A percentile compares a stretch with the other conserved stretches of the same genome.
Conservation (phyloP, 2,113 vertebrate species). For the Seriola aureovittata region DNA sequence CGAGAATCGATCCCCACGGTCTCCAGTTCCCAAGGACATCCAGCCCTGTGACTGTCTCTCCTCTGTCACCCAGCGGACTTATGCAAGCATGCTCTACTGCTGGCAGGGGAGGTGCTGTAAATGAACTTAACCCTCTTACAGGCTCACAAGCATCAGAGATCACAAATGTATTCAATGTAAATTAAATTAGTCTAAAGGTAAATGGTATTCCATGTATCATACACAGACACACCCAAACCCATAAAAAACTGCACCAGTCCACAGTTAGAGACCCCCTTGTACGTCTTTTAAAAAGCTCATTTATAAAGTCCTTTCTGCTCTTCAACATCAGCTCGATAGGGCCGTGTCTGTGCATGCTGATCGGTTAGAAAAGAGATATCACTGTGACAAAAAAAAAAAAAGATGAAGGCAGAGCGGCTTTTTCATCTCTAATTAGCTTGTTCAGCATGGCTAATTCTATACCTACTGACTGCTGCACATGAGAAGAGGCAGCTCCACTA, state of each 20-base stretch:
- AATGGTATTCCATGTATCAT: neutral
- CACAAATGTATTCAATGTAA: neutral
- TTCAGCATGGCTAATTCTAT: conserved; percentile 31
- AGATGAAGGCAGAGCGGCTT: neutral
- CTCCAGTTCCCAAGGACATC: conserved; percentile 66
- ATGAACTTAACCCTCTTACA: conserved; percentile 10
- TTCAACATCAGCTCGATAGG: neutral
- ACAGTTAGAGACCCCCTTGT: neutral
- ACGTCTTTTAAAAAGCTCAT: neutral
- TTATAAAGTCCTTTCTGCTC: conserved; percentile 1
- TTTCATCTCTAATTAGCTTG: conserved; percentile 43
- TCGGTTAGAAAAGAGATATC: neutral
- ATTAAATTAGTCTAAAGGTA: neutral
- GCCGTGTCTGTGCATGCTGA: too few species aligned
- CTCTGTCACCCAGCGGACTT: conserved; percentile 28
- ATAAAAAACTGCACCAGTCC: neutral
- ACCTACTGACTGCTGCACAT: conserved; percentile 26
- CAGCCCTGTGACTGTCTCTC: conserved; percentile 28
- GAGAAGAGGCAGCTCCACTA: conserved; percentile 17
- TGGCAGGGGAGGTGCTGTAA: neutral
- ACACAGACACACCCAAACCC: neutral
- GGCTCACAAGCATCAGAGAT: neutral
- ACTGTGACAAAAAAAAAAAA: neutral
- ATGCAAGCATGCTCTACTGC: conserved; percentile 16
- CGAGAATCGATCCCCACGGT: conserved; percentile 51